Evolutionary conservation across 92 coral and sea anemone species (phyloP).

Genomic region (Nematostella vectensis): DNA sequence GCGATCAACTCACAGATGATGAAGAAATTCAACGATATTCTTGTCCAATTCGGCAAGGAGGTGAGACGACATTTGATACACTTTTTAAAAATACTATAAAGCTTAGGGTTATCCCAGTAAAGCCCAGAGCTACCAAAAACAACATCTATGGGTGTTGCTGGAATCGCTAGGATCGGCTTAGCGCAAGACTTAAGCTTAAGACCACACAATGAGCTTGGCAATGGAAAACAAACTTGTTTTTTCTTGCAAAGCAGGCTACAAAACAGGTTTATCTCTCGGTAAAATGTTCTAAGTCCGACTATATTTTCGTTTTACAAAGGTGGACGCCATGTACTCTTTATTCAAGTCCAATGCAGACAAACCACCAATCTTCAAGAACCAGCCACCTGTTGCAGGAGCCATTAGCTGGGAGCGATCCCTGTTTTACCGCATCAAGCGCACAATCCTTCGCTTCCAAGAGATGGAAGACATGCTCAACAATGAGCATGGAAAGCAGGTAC

Average conservation of each 20-base stretch:
- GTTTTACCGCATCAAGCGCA: conserved; percentile 85
- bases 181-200: too few species aligned
- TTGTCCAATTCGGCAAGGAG: conserved; percentile 98
- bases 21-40: conserved; percentile 96
- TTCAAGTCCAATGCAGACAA: conserved; percentile 80
- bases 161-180: too few species aligned
- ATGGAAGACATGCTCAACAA: conserved; percentile 98
- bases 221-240: too few species aligned
- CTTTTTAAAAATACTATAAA: not conserved
- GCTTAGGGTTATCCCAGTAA: too few species aligned
- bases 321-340: conserved; percentile 89
- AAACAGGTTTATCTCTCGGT: too few species aligned
- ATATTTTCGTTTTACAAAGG: too few species aligned
- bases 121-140: too few species aligned
- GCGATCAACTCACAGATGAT: conserved; percentile 99
- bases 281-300: too few species aligned
- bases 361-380: conserved; percentile 95
- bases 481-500: conserved; percentile 93
- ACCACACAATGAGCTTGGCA: too few species aligned
- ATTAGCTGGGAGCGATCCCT: conserved; percentile 98
- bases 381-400: conserved; percentile 98
- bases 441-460: conserved; percentile 94
- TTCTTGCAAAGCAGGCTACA: too few species aligned
- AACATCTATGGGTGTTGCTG: too few species aligned
- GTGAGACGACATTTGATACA: conserved; percentile 23